Percentiles rank a stretch among this genome's conserved stretches.
Conservation (phyloP, 2,888 invertebrate genomes). For the Celastrina argiolus region DNA sequence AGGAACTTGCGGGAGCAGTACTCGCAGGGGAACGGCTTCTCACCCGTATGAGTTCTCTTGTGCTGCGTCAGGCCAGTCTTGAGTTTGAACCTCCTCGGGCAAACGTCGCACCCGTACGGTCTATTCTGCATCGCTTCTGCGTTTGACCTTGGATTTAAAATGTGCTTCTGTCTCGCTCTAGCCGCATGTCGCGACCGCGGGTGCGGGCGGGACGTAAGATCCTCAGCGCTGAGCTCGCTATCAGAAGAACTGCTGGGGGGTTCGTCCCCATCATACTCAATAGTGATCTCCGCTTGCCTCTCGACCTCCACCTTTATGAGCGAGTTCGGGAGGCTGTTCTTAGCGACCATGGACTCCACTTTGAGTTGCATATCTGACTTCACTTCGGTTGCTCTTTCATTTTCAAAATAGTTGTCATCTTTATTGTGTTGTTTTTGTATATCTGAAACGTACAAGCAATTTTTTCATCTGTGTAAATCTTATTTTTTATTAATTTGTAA, state of each 20-base stretch:
- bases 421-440: background rate
- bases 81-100: background rate
- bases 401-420: background rate
- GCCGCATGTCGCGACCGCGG: background rate
- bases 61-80: background rate
- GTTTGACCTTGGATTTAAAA: background rate
- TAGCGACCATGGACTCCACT: background rate
- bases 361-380: background rate
- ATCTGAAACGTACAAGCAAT: background rate
- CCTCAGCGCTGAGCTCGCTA: background rate
- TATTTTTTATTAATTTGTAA: no score
- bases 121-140: background rate
- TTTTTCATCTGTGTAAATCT: no score
- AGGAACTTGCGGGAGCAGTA: background rate
- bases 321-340: background rate
- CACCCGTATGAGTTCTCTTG: constrained; percentile 23
- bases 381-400: background rate
- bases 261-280: background rate
- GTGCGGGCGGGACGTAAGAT: background rate
- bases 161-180: background rate
- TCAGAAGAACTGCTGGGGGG: background rate
- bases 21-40: background rate
- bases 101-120: background rate
- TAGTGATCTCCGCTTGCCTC: background rate
- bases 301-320: background rate